A percentile compares a stretch with the other conserved stretches of the same genome.
Conservation (phyloP, 1,140 invertebrate species). For the Oryctes rhinoceros region DNA sequence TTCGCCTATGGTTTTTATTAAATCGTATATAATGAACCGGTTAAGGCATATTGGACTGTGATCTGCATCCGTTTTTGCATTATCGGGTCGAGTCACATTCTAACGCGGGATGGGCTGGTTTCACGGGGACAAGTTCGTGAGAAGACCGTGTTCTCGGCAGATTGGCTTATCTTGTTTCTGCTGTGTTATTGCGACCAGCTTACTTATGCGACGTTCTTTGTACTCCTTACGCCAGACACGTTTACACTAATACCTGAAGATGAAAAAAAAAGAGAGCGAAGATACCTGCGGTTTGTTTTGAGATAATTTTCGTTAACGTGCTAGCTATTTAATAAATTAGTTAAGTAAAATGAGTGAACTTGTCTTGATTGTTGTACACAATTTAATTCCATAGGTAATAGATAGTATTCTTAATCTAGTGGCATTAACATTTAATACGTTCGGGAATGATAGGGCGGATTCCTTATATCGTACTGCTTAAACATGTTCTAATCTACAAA, state of each 20-base stretch:
- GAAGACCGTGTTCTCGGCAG: conserved; percentile 49
- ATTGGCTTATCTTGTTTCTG: conserved; percentile 52
- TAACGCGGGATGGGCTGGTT: conserved; percentile 40
- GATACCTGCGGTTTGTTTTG: conserved; percentile 23
- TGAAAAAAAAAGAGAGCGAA: conserved; percentile 28
- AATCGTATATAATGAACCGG: conserved; percentile 49
- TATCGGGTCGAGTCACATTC: background rate
- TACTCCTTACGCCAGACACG: conserved; percentile 50
- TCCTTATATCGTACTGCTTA: background rate
- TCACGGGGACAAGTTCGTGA: conserved; percentile 50
- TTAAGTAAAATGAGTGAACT: background rate
- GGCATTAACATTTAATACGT: too few relatives aligned
- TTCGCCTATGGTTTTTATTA: conserved; percentile 47
- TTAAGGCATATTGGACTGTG: conserved; percentile 33
- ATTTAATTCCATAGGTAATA: background rate
- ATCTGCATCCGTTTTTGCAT: conserved; percentile 32
- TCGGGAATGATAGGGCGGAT: too few relatives aligned
- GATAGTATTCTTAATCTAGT: too few relatives aligned
- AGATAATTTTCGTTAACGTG: conserved; percentile 41
- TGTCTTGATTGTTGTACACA: background rate
- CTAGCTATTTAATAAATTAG: background rate
- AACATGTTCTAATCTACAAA: background rate
- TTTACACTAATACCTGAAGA: conserved; percentile 45
- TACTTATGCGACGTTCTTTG: conserved; percentile 52
- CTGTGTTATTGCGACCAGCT: conserved; percentile 52